Evolutionary conservation across 2,888 invertebrate species (phyloP), one percentile per base, ranked within the genome.

Genomic region (Neria commutata): DNA sequence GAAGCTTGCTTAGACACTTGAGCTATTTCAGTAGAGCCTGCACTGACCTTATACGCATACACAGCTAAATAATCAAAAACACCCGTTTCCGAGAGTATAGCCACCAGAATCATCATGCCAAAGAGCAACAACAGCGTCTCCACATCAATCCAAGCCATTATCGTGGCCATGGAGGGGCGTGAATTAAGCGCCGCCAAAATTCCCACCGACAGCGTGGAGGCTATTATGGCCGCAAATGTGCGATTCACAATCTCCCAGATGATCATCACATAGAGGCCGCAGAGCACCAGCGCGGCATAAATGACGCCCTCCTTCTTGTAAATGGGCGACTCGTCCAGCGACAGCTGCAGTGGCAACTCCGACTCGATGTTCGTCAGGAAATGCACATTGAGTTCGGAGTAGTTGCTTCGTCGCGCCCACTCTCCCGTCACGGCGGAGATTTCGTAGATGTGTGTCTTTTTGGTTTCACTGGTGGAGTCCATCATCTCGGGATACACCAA

Each of bases 21-120:
- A 19, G 21, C 4, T 42, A n/a, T n/a, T n/a, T 23, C 10, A 33
- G 10, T n/a, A n/a, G n/a, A n/a, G n/a, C 6, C 46, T 10, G 8
- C 46, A 52, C 54, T 67, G 42, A 89, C 89, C 82, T 87, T 87
- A 65, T 86, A 89, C 10, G 89, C 88, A 70, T 86, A 83, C 14
- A 90, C 88, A 2, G 92, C 90, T 64, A 89, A 81, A 75, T 88
- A 91, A 79, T 92, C 91, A 72, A 92, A 92, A 68, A 91, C 84
- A 1, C 91, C 91, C 0, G 91, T 91, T 75, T 92, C 91, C 2
- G 90, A 88, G 46, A 91, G 84, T 56, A 91, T 87, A 8, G 90
- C 88, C 2, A 92, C 91, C 34, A 92, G 80, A 6, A 90, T 86
- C 92, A 92, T 92, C 92, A 92, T 92, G 1, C 91, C 89, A 69